Evolutionary conservation across 2,888 invertebrate genomes (phyloP), one percentile per base, ranked within the genome.

Genomic region (Hoplodrina ambigua): DNA sequence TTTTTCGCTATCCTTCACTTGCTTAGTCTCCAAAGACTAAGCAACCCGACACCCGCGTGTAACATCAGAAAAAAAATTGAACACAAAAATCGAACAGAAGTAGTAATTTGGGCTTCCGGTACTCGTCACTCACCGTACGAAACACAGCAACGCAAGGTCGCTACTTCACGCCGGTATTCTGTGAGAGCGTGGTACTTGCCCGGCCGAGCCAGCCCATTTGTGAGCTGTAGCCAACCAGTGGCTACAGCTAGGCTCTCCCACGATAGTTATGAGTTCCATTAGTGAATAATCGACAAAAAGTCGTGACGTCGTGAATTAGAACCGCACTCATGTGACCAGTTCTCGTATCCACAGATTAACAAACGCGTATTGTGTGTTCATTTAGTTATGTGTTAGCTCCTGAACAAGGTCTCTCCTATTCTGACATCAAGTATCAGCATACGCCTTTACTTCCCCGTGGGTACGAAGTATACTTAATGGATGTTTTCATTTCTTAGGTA

Each of bases 101-200:
- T 37, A 37, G 8, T 37, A 8, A 37, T 1, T 37, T 37, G 25
- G 15, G 44, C 25, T 52, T 15, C 52, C 69, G 58, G 58, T 0
- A n/a, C 59, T 71, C 67, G 25, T 58, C 77, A 68, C 59, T 78
- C 65, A 71, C 72, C 60, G 30, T 0, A 61, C 53, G 53, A 52
- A 20, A 66, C 37, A 11, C 60, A 71, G 49, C 57, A 50, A 57
- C 54, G 17, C 19, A 11, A 37, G 11, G 46, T 54, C 7, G 10
- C 59, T 44, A 13, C 52, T 17, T 41, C 0, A 30, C 33, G 55
- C 17, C 33, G 55, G 56, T 67, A 1, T 66, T 13, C 58, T 61
- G 57, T 77, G 58, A 41, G 62, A 59, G 78, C 20, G 72, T 77
- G 62, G 67, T 77, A 66, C 69, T 65, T 50, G 53, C 69, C 70